These are phyloP conservation scores for Paratilapia polleni DNA, from an alignment of 2,113 vertebrate species.

Conservation along the genomic window DNA sequence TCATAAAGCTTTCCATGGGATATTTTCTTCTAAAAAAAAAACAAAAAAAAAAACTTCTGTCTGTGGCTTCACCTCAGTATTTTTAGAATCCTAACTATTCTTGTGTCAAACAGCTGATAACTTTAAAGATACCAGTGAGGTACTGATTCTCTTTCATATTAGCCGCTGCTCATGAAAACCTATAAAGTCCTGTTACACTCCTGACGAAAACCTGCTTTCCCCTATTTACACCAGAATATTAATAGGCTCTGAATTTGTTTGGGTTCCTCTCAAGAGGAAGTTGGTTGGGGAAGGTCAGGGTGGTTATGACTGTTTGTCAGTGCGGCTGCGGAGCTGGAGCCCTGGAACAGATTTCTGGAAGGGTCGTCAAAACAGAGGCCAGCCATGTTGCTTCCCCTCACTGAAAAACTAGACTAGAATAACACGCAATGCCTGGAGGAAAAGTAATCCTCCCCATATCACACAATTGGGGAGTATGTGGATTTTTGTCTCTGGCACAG, in stretches of 20 bases:
- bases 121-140: not conserved
- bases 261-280: constrained; percentile 52
- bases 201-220: constrained; percentile 18
- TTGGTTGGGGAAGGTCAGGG: constrained; percentile 55
- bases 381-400: constrained; percentile 50
- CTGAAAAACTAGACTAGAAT: constrained; percentile 59
- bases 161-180: not conserved
- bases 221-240: constrained; percentile 54
- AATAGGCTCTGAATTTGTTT: constrained; percentile 64
- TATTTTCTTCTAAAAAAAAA: not conserved
- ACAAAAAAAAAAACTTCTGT: not conserved
- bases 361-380: constrained; percentile 55
- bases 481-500: constrained; percentile 54
- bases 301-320: constrained; percentile 60
- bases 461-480: constrained; percentile 67
- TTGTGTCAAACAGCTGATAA: not conserved
- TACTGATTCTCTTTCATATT: not conserved
- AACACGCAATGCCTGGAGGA: constrained; percentile 53
- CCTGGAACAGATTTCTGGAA: constrained; percentile 57
- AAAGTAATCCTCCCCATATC: constrained; percentile 63
- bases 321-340: constrained; percentile 36
- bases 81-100: not conserved
- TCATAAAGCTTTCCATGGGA: not conserved
- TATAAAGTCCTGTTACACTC: not conserved
- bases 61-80: not conserved